Evolutionary conservation across 1,140 invertebrate genomes (phyloP).

Genomic region (Neodiprion pinetum): DNA sequence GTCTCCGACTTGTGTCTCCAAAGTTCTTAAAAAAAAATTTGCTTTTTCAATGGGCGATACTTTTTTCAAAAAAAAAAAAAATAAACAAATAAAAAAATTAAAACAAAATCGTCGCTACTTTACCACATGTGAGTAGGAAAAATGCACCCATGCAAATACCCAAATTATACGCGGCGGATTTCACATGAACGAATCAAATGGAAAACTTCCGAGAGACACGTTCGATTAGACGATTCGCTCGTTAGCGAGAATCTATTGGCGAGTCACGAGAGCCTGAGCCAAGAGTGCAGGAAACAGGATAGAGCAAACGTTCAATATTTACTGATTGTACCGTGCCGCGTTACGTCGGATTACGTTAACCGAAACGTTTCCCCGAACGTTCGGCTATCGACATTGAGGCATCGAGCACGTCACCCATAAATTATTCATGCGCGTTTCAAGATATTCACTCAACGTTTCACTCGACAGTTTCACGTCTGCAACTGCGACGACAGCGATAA

Average conservation of each 20-base stretch:
- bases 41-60: no score
- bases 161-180: no score
- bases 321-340: neutral
- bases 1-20: no score
- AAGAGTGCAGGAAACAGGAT: neutral
- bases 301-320: neutral
- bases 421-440: slow-evolving; percentile 7
- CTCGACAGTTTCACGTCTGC: neutral
- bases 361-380: neutral
- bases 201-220: neutral
- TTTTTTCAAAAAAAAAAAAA: neutral
- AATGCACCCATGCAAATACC: no score
- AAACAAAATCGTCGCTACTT: no score
- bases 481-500: no score
- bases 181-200: neutral
- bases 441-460: slow-evolving; percentile 5
- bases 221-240: neutral
- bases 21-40: no score
- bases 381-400: neutral
- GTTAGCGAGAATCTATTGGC: neutral
- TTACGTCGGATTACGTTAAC: neutral
- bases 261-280: neutral
- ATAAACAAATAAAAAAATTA: no score
- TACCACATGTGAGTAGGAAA: no score
- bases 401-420: neutral